Evolutionary conservation across 2,888 invertebrate genomes (phyloP).

Genomic region (Macrosiphum euphorbiae): DNA sequence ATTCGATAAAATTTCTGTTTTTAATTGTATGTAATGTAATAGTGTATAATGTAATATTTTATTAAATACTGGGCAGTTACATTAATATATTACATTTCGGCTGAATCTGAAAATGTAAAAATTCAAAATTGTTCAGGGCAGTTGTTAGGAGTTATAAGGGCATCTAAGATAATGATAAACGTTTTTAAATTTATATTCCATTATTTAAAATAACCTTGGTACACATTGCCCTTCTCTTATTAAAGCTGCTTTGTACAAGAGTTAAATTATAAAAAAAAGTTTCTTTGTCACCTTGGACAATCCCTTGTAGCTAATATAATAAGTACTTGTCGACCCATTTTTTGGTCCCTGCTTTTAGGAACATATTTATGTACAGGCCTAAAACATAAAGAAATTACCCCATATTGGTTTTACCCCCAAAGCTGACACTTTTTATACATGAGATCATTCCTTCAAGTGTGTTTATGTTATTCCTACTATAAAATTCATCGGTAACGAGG

Average conservation of each 20-base stretch:
- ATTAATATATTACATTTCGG: conserved; percentile 18
- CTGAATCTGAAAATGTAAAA: background rate
- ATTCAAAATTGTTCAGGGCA: conserved; percentile 25
- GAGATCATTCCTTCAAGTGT: conserved; percentile 32
- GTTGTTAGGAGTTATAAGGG: conserved; percentile 32
- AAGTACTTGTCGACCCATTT: conserved; percentile 43
- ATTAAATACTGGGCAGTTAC: conserved; percentile 31
- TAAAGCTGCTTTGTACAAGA: conserved; percentile 40
- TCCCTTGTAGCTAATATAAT: conserved; percentile 26
- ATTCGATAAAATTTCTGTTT: conserved; percentile 42
- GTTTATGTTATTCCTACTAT: background rate
- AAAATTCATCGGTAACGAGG: background rate
- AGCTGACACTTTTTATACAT: conserved; percentile 27
- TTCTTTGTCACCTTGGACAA: background rate
- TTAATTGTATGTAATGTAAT: conserved; percentile 33
- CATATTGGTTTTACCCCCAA: background rate
- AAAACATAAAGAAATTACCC: conserved; percentile 4
- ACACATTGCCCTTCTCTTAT: conserved; percentile 11
- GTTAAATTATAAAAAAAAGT: conserved; percentile 33
- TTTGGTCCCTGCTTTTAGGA: conserved; percentile 49
- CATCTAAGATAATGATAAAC: conserved; percentile 31
- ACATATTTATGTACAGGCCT: conserved; percentile 28
- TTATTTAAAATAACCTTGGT: conserved; percentile 37
- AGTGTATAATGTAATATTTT: conserved; percentile 11
- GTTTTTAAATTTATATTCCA: conserved; percentile 26